These are phyloP conservation scores for Trissoscelio sp. DNA, from an alignment of 2,888 invertebrate species.

Conservation along the genomic window DNA sequence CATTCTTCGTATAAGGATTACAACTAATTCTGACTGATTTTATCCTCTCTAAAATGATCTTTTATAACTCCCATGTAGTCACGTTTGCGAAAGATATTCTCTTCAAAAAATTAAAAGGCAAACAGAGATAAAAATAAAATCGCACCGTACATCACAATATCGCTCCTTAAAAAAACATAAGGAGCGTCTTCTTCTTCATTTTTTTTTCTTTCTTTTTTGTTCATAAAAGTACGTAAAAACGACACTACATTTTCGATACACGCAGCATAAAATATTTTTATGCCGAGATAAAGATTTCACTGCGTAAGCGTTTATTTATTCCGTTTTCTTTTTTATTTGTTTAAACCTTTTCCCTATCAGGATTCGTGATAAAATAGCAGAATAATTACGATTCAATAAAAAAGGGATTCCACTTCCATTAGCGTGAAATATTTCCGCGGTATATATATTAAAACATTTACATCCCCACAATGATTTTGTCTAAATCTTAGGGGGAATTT, in stretches of 20 bases:
- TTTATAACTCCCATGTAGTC: neutral
- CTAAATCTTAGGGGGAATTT: constrained; percentile 17
- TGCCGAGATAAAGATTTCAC: neutral
- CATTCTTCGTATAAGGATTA: neutral
- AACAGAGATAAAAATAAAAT: neutral
- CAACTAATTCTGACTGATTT: constrained; percentile 1
- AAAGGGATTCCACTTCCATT: neutral
- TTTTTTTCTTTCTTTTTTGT: neutral
- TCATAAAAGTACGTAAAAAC: constrained; percentile 4
- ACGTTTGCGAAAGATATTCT: neutral
- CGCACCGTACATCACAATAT: neutral
- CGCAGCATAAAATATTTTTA: constrained; percentile 14
- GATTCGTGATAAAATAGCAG: neutral
- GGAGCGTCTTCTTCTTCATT: neutral
- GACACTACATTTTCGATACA: constrained; percentile 16
- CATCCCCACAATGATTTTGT: constrained; percentile 12
- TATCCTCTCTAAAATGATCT: neutral
- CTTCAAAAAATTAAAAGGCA: neutral
- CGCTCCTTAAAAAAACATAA: neutral
- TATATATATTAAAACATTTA: constrained; percentile 9
- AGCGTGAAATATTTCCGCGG: constrained; percentile 1
- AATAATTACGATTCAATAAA: neutral
- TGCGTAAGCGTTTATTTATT: neutral
- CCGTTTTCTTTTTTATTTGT: neutral
- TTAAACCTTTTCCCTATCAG: neutral